A percentile compares a stretch with the other conserved stretches of the same genome.
Conservation (phyloP, 92 coral and sea anemone genomes). For the Parazoanthus atlanticus region DNA sequence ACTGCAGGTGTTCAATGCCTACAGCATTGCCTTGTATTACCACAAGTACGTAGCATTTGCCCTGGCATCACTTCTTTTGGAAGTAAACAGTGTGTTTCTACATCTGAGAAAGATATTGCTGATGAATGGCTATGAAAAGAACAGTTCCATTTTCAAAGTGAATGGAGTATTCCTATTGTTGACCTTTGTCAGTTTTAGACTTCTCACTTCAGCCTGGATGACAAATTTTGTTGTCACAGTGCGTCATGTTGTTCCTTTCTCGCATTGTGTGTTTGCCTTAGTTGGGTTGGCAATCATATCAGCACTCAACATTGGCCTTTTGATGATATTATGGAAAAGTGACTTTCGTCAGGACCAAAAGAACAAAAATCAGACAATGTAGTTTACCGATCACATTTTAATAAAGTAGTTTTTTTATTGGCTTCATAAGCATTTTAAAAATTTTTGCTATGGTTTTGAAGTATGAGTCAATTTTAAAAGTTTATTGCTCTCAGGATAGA, state of each 20-base stretch:
- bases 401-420: no score
- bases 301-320: conserved; percentile 25
- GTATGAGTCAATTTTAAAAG: no score
- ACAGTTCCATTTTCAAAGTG: conserved; percentile 30
- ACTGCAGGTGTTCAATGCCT: conserved; percentile 21
- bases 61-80: conserved; percentile 25
- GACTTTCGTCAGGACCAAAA: conserved; percentile 43
- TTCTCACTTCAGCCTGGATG: conserved; percentile 51
- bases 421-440: no score
- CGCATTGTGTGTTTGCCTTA: conserved; percentile 17
- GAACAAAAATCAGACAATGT: conserved; percentile 35
- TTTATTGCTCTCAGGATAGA: no score
- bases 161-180: conserved; percentile 37
- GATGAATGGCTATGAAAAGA: conserved; percentile 36
- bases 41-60: conserved; percentile 41
- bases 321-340: conserved; percentile 36
- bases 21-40: conserved; percentile 24
- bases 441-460: no score
- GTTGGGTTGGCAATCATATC: conserved; percentile 34
- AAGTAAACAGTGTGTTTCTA: conserved; percentile 39
- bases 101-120: conserved; percentile 42
- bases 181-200: conserved; percentile 35
- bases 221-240: conserved; percentile 35
- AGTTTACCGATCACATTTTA: neutral
- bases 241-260: conserved; percentile 13